Percentiles rank a stretch among this genome's conserved stretches.
These are phyloP conservation scores for Hydractinia echinata DNA, from an alignment of 30 jellyfish, hydroid and myxozoan genomes.

Conservation along the genomic window DNA sequence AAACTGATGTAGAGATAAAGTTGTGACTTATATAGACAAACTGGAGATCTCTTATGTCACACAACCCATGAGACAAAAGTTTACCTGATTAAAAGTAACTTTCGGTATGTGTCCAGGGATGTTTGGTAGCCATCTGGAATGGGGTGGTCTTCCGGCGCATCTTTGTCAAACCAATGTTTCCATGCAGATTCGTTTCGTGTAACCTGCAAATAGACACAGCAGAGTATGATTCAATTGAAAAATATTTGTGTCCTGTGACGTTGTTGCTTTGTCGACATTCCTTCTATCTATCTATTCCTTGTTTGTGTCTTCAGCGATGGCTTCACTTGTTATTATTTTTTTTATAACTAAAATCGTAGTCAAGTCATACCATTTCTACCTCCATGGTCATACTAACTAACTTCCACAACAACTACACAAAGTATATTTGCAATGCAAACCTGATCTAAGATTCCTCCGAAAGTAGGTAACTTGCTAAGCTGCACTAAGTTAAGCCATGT, in stretches of 20 bases:
- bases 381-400: too few relatives aligned
- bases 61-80: background rate
- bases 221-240: background rate
- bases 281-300: background rate
- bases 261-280: too few relatives aligned
- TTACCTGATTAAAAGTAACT: conserved; percentile 73
- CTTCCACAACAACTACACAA: too few relatives aligned
- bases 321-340: too few relatives aligned
- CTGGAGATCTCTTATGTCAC: background rate
- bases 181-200: conserved; percentile 78
- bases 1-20: too few relatives aligned
- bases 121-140: conserved; percentile 85
- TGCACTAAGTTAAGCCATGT: conserved; percentile 90
- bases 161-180: conserved; percentile 85
- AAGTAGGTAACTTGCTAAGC: conserved; percentile 80
- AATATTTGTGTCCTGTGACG: too few relatives aligned
- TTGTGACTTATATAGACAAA: background rate
- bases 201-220: conserved; percentile 40
- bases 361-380: too few relatives aligned
- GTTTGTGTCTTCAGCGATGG: background rate
- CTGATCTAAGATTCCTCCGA: conserved; percentile 85
- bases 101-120: conserved; percentile 80
- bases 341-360: too few relatives aligned
- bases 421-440: conserved; percentile 22
- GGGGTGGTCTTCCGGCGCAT: conserved; percentile 87